These are phyloP conservation scores for Hydraecia micacea DNA, from an alignment of 2,888 invertebrate genomes.

Conservation along the genomic window DNA sequence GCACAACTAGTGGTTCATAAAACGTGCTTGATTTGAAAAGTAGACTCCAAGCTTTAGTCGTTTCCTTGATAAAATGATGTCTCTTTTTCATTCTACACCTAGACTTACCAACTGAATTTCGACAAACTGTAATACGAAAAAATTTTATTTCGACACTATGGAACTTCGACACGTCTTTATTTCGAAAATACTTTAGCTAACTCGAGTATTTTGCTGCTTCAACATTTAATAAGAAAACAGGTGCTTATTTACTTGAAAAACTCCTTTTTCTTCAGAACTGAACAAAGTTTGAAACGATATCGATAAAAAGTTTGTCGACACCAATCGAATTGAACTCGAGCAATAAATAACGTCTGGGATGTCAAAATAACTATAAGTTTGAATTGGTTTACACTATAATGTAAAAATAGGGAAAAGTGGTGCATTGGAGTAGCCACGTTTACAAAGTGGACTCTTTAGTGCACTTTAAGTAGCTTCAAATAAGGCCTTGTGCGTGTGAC, in stretches of 20 bases:
- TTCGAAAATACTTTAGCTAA: too few relatives aligned
- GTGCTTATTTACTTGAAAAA: constrained; percentile 37
- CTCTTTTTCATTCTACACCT: not conserved
- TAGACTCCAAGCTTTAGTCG: not conserved
- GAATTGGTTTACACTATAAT: not conserved
- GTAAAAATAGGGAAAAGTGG: not conserved
- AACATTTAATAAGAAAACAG: constrained; percentile 44
- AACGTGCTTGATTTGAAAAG: not conserved
- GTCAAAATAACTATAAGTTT: constrained; percentile 29
- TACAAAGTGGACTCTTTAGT: not conserved
- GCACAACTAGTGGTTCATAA: not conserved
- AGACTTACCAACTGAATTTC: too few relatives aligned
- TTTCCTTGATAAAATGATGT: not conserved
- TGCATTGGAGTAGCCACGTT: not conserved
- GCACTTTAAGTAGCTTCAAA: not conserved
- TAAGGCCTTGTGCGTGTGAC: too few relatives aligned
- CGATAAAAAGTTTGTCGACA: constrained; percentile 47
- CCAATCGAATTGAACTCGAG: constrained; percentile 19
- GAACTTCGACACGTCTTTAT: too few relatives aligned
- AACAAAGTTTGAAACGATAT: constrained; percentile 41
- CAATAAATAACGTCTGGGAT: constrained; percentile 28
- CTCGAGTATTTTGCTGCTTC: not conserved
- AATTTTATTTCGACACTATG: too few relatives aligned
- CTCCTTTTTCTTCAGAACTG: constrained; percentile 17
- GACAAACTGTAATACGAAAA: too few relatives aligned